Base-by-base conservation (phyloP, 2,888 invertebrate species). In the Acrobasis repandana region DNA sequence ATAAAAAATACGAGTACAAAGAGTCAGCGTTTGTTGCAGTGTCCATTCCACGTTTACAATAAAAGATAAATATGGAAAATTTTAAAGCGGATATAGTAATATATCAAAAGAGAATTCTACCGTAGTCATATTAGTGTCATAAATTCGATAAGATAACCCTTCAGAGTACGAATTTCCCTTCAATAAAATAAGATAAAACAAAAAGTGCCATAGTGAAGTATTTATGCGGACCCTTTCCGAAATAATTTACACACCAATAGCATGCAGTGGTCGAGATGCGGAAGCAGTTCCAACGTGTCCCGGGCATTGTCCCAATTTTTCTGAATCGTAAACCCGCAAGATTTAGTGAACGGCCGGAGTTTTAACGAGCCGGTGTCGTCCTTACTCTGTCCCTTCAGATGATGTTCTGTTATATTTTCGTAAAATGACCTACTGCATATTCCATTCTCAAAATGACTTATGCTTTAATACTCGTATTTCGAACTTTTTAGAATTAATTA, bases 261-360 rank as follows among this genome's bases (percentile, higher is more conserved):
- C 46, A 11, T 56, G 20, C 18, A 15, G 15, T 33, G 28, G 56
- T 28, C 56, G 47, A 56, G 47, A 46, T 33, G 56, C 15, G 28
- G 46, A 56, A 46, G 28, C 56, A 20, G 54, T 46, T 56, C 15
- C 50, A 18, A n/a, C 33, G 34, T 51, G 58, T 34, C 50, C 50
- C 36, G 48, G 49, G 52, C 34, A 52, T 52, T 34, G 74, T 72
- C 81, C 84, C 85, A 86, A 87, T 86, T 88, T 88, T 87, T 88
- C 86, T 85, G 79, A 78, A 84, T 83, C 88, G 85, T 89, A 89
- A 89, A 88, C 83, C 85, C 81, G 71, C 76, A 88, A 89, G 89
- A 89, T 89, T 88, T 89, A 90, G 77, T 82, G 87, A 82, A 84
- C 81, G 86, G 80, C 77, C 80, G 73, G 80, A 86, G 85, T 88